Conservation (phyloP, 2,888 invertebrate genomes). For the Dryomyza anilis region DNA sequence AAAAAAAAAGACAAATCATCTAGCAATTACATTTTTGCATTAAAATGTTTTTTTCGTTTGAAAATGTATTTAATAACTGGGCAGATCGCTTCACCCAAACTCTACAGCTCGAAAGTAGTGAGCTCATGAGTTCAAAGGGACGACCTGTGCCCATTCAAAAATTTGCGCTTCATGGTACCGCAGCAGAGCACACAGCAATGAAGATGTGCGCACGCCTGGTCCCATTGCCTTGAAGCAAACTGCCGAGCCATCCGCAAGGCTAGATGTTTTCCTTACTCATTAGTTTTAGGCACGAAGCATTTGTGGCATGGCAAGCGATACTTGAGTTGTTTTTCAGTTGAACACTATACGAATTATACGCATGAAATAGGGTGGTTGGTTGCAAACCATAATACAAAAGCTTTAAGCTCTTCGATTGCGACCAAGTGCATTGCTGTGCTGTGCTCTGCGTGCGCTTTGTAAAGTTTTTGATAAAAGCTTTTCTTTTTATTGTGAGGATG, state of each 20-base stretch:
- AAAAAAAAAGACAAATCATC: not conserved
- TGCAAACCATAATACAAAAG: too few relatives aligned
- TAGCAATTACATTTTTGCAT: not conserved
- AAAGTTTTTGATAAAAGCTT: too few relatives aligned
- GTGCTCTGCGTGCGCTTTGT: too few relatives aligned
- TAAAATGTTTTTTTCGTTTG: not conserved
- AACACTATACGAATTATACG: constrained; percentile 43
- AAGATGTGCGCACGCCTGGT: constrained; percentile 3
- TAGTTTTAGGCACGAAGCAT: constrained; percentile 53
- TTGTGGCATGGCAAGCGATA: not conserved
- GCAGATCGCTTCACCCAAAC: constrained; percentile 57
- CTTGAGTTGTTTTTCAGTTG: not conserved
- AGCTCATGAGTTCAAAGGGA: constrained; percentile 46
- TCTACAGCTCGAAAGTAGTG: constrained; percentile 51
- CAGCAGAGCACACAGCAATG: constrained; percentile 6
- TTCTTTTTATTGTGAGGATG: too few relatives aligned
- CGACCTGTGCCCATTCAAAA: constrained; percentile 58
- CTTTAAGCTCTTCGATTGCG: too few relatives aligned
- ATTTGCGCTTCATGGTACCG: constrained; percentile 50
- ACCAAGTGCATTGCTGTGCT: too few relatives aligned
- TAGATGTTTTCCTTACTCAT: constrained; percentile 57
- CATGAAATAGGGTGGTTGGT: too few relatives aligned
- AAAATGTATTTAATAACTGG: constrained; percentile 33
- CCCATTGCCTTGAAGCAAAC: constrained; percentile 52
- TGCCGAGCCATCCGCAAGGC: constrained; percentile 54